phyloP scores from a whole-genome alignment of 2,113 vertebrate species.

The Strix aluco region DNA sequence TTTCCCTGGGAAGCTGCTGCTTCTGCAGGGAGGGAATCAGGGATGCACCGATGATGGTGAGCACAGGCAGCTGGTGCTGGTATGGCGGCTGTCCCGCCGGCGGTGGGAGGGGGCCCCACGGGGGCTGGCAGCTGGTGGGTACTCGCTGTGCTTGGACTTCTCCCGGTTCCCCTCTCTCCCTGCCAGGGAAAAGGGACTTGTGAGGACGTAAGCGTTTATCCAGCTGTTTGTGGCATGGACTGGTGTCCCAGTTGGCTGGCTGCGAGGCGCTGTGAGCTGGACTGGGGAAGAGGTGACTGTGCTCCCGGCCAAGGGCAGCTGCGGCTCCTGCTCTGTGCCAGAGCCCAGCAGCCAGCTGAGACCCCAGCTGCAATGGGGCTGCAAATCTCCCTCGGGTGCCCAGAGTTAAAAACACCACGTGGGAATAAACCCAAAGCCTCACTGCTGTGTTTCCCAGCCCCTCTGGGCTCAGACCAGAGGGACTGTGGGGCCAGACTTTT shows the following conservation, averaged over 20 bases:
- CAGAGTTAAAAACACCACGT: not conserved
- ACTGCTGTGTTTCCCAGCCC: rapidly evolving
- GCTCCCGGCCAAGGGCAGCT: not conserved
- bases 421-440: not conserved
- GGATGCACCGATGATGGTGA: rapidly evolving
- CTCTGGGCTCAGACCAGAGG: not conserved
- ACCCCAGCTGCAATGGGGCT: not conserved
- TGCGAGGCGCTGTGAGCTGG: not conserved
- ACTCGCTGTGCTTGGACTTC: not conserved
- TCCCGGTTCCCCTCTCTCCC: not conserved
- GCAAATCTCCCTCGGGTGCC: not conserved
- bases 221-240: not conserved
- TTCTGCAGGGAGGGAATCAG: not conserved
- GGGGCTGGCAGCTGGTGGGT: not conserved
- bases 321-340: not conserved
- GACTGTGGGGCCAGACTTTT: not conserved
- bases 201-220: not conserved
- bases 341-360: not conserved
- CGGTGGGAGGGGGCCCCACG: not conserved
- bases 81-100: rapidly evolving
- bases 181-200: not conserved
- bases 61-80: not conserved
- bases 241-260: slow-evolving; percentile 27
- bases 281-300: slow-evolving; percentile 36
- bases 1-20: not conserved